Conservation (phyloP, 2,113 vertebrate species). For the Bos javanicus region DNA sequence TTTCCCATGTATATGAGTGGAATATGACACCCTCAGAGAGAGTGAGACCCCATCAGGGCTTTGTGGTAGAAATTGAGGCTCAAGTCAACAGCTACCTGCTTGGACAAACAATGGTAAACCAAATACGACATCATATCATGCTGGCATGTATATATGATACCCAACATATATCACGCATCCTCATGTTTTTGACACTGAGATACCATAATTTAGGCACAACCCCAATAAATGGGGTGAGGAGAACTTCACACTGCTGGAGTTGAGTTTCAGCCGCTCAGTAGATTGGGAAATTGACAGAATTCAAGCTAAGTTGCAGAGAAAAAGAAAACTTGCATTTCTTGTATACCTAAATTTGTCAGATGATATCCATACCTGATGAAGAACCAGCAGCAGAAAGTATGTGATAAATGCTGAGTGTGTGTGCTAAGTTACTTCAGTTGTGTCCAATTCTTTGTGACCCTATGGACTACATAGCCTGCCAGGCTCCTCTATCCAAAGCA, state of each 20-base stretch:
- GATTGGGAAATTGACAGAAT: background rate
- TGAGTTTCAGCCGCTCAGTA: background rate
- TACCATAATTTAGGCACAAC: background rate
- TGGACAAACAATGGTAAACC: background rate
- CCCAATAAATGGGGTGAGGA: background rate
- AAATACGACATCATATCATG: background rate
- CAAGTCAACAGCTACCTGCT: background rate
- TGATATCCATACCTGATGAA: conserved; percentile 16
- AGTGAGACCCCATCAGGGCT: background rate
- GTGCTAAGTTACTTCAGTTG: background rate
- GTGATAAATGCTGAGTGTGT: background rate
- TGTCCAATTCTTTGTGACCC: background rate
- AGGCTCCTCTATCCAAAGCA: background rate
- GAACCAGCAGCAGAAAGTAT: background rate
- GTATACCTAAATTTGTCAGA: background rate
- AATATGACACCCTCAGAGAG: background rate
- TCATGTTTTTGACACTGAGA: conserved; percentile 15
- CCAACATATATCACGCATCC: background rate
- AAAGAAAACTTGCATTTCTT: background rate
- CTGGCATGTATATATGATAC: background rate
- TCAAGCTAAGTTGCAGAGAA: background rate
- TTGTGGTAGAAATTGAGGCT: background rate
- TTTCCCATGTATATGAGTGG: background rate
- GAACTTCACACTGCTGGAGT: background rate
- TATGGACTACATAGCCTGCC: background rate